Conservation (phyloP, 2,797 vertebrate genomes). For the Taeniopygia guttata region DNA sequence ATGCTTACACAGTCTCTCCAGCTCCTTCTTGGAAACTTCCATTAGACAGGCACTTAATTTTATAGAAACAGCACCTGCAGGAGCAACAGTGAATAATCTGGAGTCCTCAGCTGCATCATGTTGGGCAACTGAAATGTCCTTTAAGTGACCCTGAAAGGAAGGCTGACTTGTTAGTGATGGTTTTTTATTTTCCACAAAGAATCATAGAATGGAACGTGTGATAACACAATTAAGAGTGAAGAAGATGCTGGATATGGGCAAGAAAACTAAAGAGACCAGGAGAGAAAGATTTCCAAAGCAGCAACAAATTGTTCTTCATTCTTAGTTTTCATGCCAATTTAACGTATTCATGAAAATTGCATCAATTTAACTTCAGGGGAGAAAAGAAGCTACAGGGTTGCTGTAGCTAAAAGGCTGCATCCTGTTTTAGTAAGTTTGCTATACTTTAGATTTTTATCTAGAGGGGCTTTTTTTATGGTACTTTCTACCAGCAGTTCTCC, state of each 20-base stretch:
- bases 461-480: background rate
- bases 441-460: background rate
- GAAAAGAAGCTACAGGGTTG: background rate
- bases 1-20: background rate
- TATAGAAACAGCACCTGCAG: background rate
- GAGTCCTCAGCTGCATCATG: background rate
- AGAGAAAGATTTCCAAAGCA: constrained; percentile 3
- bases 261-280: background rate
- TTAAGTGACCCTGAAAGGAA: constrained; percentile 12
- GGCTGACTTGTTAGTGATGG: background rate
- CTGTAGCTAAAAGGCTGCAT: background rate
- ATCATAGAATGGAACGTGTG: background rate
- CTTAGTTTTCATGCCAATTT: constrained; percentile 10
- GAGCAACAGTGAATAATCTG: background rate
- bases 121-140: constrained; percentile 1
- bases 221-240: background rate
- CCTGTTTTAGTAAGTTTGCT: constrained; percentile 6
- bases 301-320: background rate
- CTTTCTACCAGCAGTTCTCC: background rate
- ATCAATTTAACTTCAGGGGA: constrained; percentile 33
- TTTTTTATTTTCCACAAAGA: background rate
- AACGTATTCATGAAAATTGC: constrained; percentile 20
- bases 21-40: background rate
- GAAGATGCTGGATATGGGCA: background rate
- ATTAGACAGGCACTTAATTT: background rate